Conservation (phyloP, 2,113 vertebrate species). For the Ciconia maguari region DNA sequence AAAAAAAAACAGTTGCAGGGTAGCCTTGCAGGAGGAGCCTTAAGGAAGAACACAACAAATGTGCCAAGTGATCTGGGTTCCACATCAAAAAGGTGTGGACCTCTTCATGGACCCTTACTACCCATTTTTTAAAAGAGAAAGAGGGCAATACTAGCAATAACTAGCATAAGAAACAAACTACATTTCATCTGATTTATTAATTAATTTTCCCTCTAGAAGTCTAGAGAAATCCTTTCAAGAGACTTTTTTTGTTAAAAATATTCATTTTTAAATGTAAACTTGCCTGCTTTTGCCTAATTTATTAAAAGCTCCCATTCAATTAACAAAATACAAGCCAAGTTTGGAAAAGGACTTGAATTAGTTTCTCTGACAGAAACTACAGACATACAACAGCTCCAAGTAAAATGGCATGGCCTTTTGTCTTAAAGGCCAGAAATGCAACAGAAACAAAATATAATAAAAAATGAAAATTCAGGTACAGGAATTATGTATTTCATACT, state of each 20-base stretch:
- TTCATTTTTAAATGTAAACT: background rate
- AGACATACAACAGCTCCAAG: conserved; percentile 22
- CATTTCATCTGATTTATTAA: background rate
- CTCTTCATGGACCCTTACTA: background rate
- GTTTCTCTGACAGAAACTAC: conserved; percentile 1
- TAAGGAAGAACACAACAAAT: background rate
- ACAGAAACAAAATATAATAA: conserved; percentile 85
- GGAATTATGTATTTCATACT: conserved; percentile 92
- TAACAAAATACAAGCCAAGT: conserved; percentile 29
- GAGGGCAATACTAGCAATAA: background rate
- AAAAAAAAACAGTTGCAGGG: background rate
- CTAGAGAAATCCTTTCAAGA: background rate
- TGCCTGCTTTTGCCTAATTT: background rate
- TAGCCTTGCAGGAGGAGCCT: background rate
- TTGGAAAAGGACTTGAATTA: conserved; percentile 23
- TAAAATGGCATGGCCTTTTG: conserved; percentile 68
- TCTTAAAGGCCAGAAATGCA: conserved; percentile 72
- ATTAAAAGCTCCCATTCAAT: conserved; percentile 10
- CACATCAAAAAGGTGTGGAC: background rate
- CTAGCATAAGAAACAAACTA: background rate
- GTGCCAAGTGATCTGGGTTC: background rate
- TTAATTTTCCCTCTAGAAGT: background rate
- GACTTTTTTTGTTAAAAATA: background rate
- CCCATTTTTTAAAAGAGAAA: background rate
- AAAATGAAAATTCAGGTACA: conserved; percentile 92